Evolutionary conservation across 2,888 invertebrate genomes (phyloP).

Genomic region (Lithophane leautieri): DNA sequence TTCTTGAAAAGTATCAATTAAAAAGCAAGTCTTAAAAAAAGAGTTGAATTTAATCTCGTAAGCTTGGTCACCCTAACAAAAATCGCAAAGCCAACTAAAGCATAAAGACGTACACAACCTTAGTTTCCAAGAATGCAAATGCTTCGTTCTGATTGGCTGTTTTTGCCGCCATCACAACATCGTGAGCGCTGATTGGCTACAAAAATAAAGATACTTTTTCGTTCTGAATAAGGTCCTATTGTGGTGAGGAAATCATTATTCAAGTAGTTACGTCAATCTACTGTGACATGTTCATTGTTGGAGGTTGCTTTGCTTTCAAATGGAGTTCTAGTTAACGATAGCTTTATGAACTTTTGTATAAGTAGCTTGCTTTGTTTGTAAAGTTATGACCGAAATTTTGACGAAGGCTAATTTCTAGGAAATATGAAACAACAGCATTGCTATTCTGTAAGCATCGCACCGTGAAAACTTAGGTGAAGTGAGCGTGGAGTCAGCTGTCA

Average conservation of each 20-base stretch:
- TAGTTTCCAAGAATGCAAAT: slow-evolving; percentile 65
- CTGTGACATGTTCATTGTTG: slow-evolving; percentile 84
- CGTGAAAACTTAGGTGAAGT: too few relatives aligned
- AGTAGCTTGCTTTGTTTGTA: slow-evolving; percentile 19
- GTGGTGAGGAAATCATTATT: slow-evolving; percentile 86
- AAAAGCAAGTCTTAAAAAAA: not conserved
- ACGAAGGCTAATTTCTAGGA: slow-evolving; percentile 24
- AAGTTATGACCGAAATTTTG: slow-evolving; percentile 28
- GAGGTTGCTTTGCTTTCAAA: slow-evolving; percentile 42
- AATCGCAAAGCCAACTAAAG: slow-evolving; percentile 39
- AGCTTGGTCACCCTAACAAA: slow-evolving; percentile 36
- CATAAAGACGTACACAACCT: slow-evolving; percentile 41
- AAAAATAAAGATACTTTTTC: slow-evolving; percentile 70
- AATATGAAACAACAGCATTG: not conserved
- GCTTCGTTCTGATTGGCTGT: slow-evolving; percentile 63
- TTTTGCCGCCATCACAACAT: slow-evolving; percentile 60
- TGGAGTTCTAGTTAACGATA: slow-evolving; percentile 47
- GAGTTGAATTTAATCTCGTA: too few relatives aligned
- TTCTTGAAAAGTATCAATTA: not conserved
- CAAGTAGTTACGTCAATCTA: slow-evolving; percentile 83
- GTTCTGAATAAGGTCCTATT: slow-evolving; percentile 70
- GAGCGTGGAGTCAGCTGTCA: too few relatives aligned
- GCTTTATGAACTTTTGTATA: slow-evolving; percentile 52
- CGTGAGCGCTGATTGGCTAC: slow-evolving; percentile 58
- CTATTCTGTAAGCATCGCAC: too few relatives aligned